These are phyloP conservation scores for Lasioglossum zephyrum DNA, from an alignment of 2,888 invertebrate species.

Conservation along the genomic window DNA sequence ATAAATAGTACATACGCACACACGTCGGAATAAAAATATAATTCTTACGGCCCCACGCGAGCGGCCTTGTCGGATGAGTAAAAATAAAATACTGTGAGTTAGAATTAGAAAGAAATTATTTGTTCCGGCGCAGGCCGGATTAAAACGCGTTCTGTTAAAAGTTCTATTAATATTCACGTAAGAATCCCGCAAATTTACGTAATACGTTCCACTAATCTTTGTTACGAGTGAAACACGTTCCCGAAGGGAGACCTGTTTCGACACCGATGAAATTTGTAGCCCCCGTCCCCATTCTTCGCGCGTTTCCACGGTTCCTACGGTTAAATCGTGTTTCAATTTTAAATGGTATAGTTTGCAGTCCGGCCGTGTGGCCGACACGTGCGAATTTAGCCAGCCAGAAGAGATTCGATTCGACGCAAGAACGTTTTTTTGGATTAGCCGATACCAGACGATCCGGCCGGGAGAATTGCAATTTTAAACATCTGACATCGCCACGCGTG, in stretches of 20 bases:
- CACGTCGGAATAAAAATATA: no score
- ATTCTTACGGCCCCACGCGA: no score
- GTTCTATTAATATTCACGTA: neutral
- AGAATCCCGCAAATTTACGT: neutral
- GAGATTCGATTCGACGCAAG: constrained; percentile 65
- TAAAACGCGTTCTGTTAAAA: neutral
- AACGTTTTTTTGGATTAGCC: constrained; percentile 54
- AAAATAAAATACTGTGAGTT: no score
- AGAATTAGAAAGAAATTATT: no score
- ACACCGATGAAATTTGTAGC: neutral
- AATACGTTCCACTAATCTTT: neutral
- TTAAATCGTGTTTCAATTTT: constrained; percentile 54
- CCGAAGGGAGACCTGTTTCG: neutral
- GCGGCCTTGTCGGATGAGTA: no score
- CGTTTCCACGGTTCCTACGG: constrained; percentile 40
- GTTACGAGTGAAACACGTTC: neutral
- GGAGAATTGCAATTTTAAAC: constrained; percentile 56
- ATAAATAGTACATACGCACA: no score
- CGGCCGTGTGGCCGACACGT: constrained; percentile 56
- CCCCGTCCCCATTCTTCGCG: neutral
- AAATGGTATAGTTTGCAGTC: constrained; percentile 35
- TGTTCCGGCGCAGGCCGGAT: neutral
- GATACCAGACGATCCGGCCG: constrained; percentile 27
- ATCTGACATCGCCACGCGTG: constrained; percentile 60
- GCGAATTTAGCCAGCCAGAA: constrained; percentile 63